A percentile compares a stretch with the other conserved stretches of the same genome.
These are phyloP conservation scores for Taenaris catops DNA, from an alignment of 2,888 invertebrate species.

Conservation along the genomic window DNA sequence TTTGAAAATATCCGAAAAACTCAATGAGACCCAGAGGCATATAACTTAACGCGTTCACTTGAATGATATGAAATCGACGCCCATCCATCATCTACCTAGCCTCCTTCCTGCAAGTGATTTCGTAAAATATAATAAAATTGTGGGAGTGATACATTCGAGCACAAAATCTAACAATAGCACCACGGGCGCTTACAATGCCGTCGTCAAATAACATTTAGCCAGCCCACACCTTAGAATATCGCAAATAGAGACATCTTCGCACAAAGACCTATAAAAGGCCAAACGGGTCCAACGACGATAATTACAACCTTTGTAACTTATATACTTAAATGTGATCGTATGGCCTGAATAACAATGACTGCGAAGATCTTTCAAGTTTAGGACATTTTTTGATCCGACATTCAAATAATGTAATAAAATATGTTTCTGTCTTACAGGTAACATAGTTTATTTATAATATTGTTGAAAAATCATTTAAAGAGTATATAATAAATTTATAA, in stretches of 20 bases:
- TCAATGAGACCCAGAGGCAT: conserved; percentile 53
- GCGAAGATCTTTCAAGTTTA: no score
- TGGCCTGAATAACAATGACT: conserved; percentile 50
- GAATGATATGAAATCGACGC: conserved; percentile 33
- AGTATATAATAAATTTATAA: no score
- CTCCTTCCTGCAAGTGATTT: conserved; percentile 57
- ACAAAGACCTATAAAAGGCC: conserved; percentile 62
- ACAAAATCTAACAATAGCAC: conserved; percentile 61
- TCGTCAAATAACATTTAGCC: conserved; percentile 79
- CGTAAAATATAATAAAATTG: conserved; percentile 63
- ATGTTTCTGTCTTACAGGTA: no score
- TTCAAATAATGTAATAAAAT: no score
- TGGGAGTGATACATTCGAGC: conserved; percentile 70
- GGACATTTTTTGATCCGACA: no score
- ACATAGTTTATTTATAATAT: no score
- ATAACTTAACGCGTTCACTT: conserved; percentile 59
- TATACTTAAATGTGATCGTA: conserved; percentile 49
- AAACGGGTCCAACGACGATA: conserved; percentile 65
- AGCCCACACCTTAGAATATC: conserved; percentile 76
- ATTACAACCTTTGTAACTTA: conserved; percentile 69
- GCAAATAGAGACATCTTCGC: conserved; percentile 72
- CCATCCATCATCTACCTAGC: conserved; percentile 61
- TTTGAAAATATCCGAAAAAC: no score
- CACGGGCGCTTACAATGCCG: conserved; percentile 68
- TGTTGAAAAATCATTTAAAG: no score